These are phyloP conservation scores for Prosopocoilus inquinatus DNA, from an alignment of 2,888 invertebrate species.

Conservation along the genomic window DNA sequence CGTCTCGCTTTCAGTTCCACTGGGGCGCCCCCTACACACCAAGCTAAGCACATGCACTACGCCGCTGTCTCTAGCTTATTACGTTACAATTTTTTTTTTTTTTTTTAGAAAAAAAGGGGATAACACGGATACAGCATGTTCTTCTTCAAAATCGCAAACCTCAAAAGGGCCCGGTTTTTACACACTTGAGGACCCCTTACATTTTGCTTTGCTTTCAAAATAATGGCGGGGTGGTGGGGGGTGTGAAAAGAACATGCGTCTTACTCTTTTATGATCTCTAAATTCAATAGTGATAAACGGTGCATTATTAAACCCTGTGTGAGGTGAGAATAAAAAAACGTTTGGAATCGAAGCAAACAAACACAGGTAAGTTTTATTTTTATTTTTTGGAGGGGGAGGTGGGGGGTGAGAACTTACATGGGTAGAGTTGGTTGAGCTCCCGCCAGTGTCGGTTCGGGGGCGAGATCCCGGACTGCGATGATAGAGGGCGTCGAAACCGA, in stretches of 20 bases:
- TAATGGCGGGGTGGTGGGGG: no score
- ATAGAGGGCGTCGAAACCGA: conserved; percentile 89
- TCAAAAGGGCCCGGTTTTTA: no score
- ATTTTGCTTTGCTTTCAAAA: no score
- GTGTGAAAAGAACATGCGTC: no score
- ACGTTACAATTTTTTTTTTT: not conserved
- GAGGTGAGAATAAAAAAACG: conserved; percentile 1
- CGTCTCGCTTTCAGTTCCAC: conserved; percentile 74
- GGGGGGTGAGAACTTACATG: conserved; percentile 53
- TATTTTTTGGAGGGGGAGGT: no score
- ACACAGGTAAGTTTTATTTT: conserved; percentile 1
- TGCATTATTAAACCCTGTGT: not conserved
- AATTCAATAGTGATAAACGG: no score
- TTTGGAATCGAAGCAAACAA: conserved; percentile 7
- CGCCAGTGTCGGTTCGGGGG: conserved; percentile 55
- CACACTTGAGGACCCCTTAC: no score
- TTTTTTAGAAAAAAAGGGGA: not conserved
- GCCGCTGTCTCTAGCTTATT: conserved; percentile 28
- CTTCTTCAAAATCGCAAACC: no score
- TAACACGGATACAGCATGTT: not conserved
- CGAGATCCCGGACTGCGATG: conserved; percentile 65
- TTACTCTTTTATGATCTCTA: no score
- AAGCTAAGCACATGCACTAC: conserved; percentile 54
- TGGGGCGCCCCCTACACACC: conserved; percentile 58
- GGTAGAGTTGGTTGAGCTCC: conserved; percentile 56